phyloP scores from a whole-genome alignment of 2,888 invertebrate species.

The Netelia virgata region DNA sequence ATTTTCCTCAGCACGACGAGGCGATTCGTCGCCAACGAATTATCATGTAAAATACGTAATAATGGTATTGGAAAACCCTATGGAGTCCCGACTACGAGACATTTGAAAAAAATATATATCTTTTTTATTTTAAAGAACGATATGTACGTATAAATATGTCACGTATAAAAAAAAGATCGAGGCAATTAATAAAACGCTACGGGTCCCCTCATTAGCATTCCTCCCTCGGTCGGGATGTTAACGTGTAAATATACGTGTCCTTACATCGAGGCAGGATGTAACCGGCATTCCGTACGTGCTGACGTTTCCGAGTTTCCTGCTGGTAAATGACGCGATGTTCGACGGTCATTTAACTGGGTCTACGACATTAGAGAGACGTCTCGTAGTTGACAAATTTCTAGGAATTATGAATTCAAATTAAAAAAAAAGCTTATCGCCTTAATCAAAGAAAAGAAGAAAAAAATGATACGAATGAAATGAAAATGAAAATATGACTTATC shows the following conservation, averaged over 20 bases:
- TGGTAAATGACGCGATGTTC: background rate
- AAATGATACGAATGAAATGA: background rate
- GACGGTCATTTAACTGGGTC: slow-evolving; percentile 69
- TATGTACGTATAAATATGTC: background rate
- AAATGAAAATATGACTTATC: background rate
- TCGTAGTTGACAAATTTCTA: slow-evolving; percentile 9
- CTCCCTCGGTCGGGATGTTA: slow-evolving; percentile 69
- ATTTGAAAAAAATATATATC: background rate
- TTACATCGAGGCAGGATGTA: slow-evolving; percentile 76
- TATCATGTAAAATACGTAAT: no score
- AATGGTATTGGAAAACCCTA: no score
- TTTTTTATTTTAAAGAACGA: background rate
- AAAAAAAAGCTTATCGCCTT: background rate
- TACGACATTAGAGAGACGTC: slow-evolving; percentile 11
- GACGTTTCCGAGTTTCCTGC: slow-evolving; percentile 49
- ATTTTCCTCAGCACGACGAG: background rate
- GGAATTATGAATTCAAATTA: slow-evolving; percentile 1
- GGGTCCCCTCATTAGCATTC: slow-evolving; percentile 77
- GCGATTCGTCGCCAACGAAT: no score
- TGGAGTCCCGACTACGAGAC: no score
- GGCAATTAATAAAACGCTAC: slow-evolving; percentile 74
- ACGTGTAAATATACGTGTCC: slow-evolving; percentile 76
- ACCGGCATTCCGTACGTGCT: slow-evolving; percentile 75
- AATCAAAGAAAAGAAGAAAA: background rate
- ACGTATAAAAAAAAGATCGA: slow-evolving; percentile 1